Evolutionary conservation across 2,797 vertebrate species (phyloP), one percentile per base, ranked within the genome.

Genomic region (Crax fasciolata): DNA sequence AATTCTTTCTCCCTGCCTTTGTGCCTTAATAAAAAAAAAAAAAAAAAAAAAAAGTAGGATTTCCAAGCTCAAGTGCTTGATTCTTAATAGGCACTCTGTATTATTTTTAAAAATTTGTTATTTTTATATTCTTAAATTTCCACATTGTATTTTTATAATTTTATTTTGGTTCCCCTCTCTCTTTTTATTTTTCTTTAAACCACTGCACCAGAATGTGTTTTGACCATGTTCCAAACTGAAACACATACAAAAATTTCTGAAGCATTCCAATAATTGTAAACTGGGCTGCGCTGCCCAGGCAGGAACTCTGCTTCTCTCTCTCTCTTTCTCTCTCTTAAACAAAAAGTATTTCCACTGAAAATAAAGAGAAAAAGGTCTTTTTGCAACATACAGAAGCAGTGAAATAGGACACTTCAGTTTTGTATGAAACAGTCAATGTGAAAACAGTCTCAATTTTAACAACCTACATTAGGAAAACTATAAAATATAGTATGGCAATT

Each of bases 261-360:
- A 93, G 94, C 96, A 96, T 97, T 97, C 96, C 96, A 96, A 92
- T 95, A 97, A 96, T 81, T 96, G 96, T 93, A 95, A 97, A 96
- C 89, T 93, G 90, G 96, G 94, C 86, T 95, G 91, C 59, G 72
- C 95, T 96, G 92, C 91, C 94, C 94, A 94, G 94, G 95, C 93
- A 96, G 93, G 94, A 96, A 96, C 93, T 94, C 90, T 90, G 90
- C 81, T 95, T 87, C 95, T 94, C 82, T 54, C 93, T 79, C 70
- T 3, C 78, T 91, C 77, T 81, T 74, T 93, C 72, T 74, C 63
- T 90, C 77, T 76, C 61, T 95, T 28, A 86, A 95, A 93, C 54
- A 89, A 89, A 96, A 96, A 97, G 59, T 96, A 94, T 90, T 96
- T 97, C 95, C 89, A 96, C 93, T 68, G 63, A 96, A 97, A 94